Conservation (phyloP, 2,797 vertebrate species). For the Microctenopoma steveboyesi region DNA sequence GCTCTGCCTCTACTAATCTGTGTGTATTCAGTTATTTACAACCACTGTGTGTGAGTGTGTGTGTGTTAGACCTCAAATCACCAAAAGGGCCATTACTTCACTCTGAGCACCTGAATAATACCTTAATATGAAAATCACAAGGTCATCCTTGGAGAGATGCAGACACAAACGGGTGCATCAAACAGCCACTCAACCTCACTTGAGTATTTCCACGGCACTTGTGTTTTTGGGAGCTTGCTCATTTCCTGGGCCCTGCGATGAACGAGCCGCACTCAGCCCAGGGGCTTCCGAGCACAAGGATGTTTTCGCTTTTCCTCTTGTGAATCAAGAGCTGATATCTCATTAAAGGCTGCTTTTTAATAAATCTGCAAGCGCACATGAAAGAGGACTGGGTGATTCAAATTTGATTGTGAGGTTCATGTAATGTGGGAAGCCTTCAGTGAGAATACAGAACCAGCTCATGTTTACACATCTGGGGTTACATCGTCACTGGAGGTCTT, state of each 20-base stretch:
- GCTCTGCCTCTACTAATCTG: slow-evolving; percentile 29
- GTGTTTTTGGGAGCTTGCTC: slow-evolving; percentile 17
- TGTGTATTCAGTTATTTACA: slow-evolving; percentile 29
- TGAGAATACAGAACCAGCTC: slow-evolving; percentile 13
- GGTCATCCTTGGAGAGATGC: slow-evolving; percentile 49
- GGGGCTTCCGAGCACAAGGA: slow-evolving; percentile 66
- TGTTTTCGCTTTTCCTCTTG: slow-evolving; percentile 71
- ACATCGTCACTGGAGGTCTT: slow-evolving; percentile 9
- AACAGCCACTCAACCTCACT: slow-evolving; percentile 42
- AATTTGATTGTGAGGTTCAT: slow-evolving; percentile 51
- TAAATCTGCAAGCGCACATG: slow-evolving; percentile 51
- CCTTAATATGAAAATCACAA: slow-evolving; percentile 51
- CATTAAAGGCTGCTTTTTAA: slow-evolving; percentile 71
- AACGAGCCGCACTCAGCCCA: slow-evolving; percentile 51
- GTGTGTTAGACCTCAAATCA: slow-evolving; percentile 20
- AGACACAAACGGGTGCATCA: slow-evolving; percentile 37
- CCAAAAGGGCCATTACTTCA: slow-evolving; percentile 35
- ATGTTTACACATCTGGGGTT: slow-evolving; percentile 25
- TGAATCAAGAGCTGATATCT: slow-evolving; percentile 66
- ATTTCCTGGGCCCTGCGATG: slow-evolving; percentile 54
- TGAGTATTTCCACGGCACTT: slow-evolving; percentile 39
- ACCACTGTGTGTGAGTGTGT: slow-evolving; percentile 2
- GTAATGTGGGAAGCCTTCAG: slow-evolving; percentile 39
- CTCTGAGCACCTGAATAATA: slow-evolving; percentile 36
- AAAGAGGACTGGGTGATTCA: slow-evolving; percentile 62